A percentile compares a stretch with the other conserved stretches of the same genome.
Conservation (phyloP, 2,888 invertebrate species). For the Catocala nupta region DNA sequence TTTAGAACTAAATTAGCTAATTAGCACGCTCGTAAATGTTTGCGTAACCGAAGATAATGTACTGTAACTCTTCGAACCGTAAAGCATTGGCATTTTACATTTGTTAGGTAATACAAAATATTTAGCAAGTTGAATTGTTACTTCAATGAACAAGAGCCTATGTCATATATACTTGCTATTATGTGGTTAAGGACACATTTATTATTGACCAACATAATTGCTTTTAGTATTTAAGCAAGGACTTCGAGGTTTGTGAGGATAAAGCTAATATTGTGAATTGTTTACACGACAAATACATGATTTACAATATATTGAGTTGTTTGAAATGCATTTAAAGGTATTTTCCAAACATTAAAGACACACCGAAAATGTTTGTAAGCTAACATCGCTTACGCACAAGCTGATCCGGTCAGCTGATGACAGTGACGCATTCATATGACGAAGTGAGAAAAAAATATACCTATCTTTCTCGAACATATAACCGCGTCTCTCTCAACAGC, state of each 20-base stretch:
- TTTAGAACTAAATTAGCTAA: conserved; percentile 55
- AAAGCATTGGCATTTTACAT: conserved; percentile 55
- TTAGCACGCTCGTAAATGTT: conserved; percentile 59
- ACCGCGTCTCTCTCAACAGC: too few relatives aligned
- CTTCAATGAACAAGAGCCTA: conserved; percentile 18
- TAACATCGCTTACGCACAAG: neutral
- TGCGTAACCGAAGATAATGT: conserved; percentile 53
- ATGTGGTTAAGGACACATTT: conserved; percentile 30
- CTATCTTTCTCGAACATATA: too few relatives aligned
- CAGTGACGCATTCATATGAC: too few relatives aligned
- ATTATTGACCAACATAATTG: conserved; percentile 41
- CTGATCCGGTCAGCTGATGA: neutral
- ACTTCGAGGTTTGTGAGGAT: conserved; percentile 13
- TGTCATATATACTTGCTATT: conserved; percentile 14
- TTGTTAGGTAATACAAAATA: conserved; percentile 55
- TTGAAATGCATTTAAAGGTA: conserved; percentile 3
- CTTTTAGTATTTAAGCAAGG: conserved; percentile 35
- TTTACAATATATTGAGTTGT: conserved; percentile 19
- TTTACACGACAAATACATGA: conserved; percentile 13
- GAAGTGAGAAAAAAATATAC: too few relatives aligned
- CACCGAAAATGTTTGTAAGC: conserved; percentile 11
- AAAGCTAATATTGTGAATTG: conserved; percentile 27
- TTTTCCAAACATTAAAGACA: conserved; percentile 2
- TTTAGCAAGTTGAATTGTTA: conserved; percentile 45
- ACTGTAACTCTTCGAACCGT: conserved; percentile 39